Conservation (phyloP, 2,113 vertebrate genomes). For the Alligator mississippiensis region DNA sequence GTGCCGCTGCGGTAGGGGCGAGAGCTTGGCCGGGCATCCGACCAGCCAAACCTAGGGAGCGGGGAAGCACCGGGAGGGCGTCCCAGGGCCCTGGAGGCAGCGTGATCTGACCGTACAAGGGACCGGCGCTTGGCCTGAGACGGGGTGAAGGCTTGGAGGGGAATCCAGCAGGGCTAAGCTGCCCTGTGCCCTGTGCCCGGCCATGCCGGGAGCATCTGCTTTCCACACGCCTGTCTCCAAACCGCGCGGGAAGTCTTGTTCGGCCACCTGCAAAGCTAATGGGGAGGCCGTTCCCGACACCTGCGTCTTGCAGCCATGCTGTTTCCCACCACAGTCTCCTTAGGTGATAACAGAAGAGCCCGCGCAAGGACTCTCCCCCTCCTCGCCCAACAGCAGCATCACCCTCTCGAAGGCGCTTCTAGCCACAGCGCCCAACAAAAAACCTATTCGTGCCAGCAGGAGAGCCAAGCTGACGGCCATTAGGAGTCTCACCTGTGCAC, state of each 20-base stretch:
- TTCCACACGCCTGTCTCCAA: not conserved
- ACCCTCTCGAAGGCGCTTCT: not conserved
- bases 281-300: too few relatives aligned
- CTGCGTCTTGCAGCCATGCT: not conserved
- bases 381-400: fast-evolving
- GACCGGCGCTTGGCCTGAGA: too few relatives aligned
- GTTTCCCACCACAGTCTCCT: not conserved
- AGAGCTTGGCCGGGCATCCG: not conserved
- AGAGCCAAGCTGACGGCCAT: fast-evolving
- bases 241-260: not conserved
- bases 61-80: not conserved
- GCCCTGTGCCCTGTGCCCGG: not conserved
- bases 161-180: not conserved
- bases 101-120: too few relatives aligned
- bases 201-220: not conserved
- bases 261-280: not conserved
- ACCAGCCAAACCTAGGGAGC: not conserved
- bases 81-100: not conserved
- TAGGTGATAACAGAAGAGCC: not conserved
- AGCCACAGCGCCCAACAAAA: fast-evolving
- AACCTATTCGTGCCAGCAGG: not conserved
- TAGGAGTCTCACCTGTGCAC: fast-evolving
- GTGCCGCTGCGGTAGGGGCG: not conserved
- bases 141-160: too few relatives aligned
- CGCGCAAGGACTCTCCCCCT: not conserved